Evolutionary conservation across 2,888 invertebrate species (phyloP).

Genomic region (Andricus curvator): DNA sequence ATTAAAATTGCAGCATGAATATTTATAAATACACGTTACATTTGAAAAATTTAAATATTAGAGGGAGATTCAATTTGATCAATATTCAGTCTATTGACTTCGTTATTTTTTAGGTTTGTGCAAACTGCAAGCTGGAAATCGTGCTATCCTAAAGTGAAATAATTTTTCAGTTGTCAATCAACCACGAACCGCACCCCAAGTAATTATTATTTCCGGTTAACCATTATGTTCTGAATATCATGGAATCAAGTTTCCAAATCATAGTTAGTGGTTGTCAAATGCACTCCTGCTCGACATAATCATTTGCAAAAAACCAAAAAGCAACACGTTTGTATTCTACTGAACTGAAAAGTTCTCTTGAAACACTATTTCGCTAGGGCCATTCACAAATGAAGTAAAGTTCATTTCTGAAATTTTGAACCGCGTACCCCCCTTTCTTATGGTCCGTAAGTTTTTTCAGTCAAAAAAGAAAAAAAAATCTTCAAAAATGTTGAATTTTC

Average conservation of each 20-base stretch:
- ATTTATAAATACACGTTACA: background rate
- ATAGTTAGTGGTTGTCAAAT: background rate
- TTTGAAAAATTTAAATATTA: background rate
- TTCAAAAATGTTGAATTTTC: no score
- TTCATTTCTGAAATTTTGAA: no score
- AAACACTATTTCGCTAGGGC: background rate
- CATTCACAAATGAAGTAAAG: no score
- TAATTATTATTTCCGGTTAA: slow-evolving; percentile 11
- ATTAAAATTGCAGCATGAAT: background rate
- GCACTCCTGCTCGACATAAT: background rate
- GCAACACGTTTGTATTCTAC: background rate
- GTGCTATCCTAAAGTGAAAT: background rate
- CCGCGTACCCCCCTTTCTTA: no score
- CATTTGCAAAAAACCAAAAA: no score
- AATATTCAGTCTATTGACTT: background rate
- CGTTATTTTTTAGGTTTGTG: background rate
- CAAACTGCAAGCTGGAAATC: no score
- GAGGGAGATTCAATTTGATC: background rate
- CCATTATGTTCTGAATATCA: background rate
- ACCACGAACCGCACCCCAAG: background rate
- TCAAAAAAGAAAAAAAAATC: no score
- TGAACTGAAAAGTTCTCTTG: background rate
- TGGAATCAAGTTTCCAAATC: background rate
- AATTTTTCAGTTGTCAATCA: slow-evolving; percentile 1
- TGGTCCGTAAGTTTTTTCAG: no score